Percentiles rank a stretch among this genome's conserved stretches.
Conservation (phyloP, 2,888 invertebrate genomes). For the Apamea epomidion region DNA sequence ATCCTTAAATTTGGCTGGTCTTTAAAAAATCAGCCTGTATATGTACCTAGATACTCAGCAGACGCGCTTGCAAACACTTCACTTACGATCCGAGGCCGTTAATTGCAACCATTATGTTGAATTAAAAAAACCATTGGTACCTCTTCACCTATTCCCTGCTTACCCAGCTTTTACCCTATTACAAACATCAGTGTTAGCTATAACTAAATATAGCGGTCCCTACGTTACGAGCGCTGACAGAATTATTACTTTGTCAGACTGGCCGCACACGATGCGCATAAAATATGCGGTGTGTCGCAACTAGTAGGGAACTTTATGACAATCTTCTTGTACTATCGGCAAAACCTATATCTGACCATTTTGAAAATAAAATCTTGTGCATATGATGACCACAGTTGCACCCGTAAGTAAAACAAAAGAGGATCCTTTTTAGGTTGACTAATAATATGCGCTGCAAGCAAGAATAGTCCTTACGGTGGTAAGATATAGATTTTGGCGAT, state of each 20-base stretch:
- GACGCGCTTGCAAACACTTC: background rate
- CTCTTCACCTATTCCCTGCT: background rate
- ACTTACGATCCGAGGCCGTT: background rate
- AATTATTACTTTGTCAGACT: conserved; percentile 17
- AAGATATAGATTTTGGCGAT: too few species aligned
- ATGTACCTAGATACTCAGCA: background rate
- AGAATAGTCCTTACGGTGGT: too few species aligned
- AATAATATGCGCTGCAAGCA: too few species aligned
- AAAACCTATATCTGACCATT: too few species aligned
- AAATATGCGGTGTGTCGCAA: conserved; percentile 17
- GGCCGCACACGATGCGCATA: conserved; percentile 34
- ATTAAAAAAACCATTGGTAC: background rate
- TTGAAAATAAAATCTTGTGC: too few species aligned
- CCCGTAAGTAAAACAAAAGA: too few species aligned
- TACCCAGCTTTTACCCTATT: background rate
- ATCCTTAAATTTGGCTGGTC: too few species aligned
- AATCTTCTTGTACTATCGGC: background rate
- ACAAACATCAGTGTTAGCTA: background rate
- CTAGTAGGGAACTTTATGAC: background rate
- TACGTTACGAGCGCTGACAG: conserved; percentile 35
- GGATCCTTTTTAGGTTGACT: too few species aligned
- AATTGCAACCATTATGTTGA: background rate
- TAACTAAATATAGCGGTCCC: conserved; percentile 28
- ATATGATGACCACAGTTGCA: too few species aligned
- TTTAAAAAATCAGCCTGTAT: too few species aligned